phyloP scores from a whole-genome alignment of 2,888 invertebrate genomes.

The Eupithecia tripunctaria region DNA sequence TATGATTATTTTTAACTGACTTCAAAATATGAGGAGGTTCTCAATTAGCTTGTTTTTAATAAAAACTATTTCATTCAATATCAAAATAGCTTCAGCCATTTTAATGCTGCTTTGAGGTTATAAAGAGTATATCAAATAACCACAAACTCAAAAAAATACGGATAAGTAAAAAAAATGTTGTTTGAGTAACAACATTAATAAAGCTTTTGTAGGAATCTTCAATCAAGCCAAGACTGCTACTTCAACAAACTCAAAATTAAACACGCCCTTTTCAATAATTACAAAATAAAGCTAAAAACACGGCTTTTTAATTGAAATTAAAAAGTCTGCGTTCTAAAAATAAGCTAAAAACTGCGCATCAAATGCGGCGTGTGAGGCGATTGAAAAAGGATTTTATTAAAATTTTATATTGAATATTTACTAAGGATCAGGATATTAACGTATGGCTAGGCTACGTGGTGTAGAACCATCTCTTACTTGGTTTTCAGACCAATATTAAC shows the following conservation, averaged over 20 bases:
- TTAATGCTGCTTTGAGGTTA: too few species aligned
- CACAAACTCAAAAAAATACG: neutral
- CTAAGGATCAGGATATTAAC: constrained; percentile 4
- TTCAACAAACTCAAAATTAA: constrained; percentile 27
- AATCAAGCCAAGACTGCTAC: constrained; percentile 16
- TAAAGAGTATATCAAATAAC: neutral
- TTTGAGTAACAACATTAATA: neutral
- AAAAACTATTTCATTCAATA: too few species aligned
- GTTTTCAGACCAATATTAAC: neutral
- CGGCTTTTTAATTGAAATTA: constrained; percentile 6
- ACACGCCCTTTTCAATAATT: constrained; percentile 32
- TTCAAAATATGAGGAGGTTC: too few species aligned
- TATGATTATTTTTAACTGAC: too few species aligned
- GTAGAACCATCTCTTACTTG: neutral
- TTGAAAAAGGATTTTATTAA: constrained; percentile 27
- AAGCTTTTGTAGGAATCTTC: neutral
- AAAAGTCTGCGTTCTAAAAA: neutral
- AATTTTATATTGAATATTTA: constrained; percentile 55
- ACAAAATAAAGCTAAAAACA: constrained; percentile 28
- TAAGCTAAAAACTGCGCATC: neutral
- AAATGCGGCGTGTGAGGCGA: constrained; percentile 34
- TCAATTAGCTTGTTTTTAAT: too few species aligned
- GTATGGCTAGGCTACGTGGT: neutral
- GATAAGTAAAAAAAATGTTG: neutral
- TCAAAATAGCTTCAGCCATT: too few species aligned